Percentiles rank a stretch among this genome's conserved stretches.
phyloP scores from a whole-genome alignment of 1,140 invertebrate species.

The Magallana ariakensis region DNA sequence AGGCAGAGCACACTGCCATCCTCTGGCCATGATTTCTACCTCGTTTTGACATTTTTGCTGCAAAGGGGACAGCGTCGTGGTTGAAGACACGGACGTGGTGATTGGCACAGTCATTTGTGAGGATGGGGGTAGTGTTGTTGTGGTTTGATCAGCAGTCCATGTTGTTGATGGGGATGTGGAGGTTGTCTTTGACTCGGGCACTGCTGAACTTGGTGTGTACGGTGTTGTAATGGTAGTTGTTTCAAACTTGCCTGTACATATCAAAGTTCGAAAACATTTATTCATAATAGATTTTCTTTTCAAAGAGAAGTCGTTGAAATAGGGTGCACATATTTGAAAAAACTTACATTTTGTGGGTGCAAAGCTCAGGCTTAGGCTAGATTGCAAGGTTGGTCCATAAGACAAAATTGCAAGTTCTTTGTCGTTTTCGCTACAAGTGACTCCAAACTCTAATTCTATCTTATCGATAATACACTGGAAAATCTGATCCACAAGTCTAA shows the following conservation, averaged over 20 bases:
- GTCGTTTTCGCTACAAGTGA: neutral
- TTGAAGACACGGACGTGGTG: too few species aligned
- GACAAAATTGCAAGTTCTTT: neutral
- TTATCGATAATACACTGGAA: neutral
- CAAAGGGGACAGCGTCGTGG: neutral
- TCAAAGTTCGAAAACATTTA: too few species aligned
- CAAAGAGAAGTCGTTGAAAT: too few species aligned
- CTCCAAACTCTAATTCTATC: neutral
- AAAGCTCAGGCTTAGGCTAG: neutral
- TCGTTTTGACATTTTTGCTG: neutral
- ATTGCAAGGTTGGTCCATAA: neutral
- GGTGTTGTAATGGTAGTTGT: neutral
- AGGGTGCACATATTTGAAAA: too few species aligned
- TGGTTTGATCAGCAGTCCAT: neutral
- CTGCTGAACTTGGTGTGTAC: neutral
- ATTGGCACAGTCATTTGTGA: neutral
- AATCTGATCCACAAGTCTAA: neutral
- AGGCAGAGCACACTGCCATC: neutral
- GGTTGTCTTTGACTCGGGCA: neutral
- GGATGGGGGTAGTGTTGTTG: neutral
- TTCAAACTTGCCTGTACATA: neutral
- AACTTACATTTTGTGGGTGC: neutral
- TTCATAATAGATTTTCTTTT: too few species aligned
- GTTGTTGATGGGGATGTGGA: neutral
- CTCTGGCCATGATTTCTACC: neutral